Conservation (phyloP, 2,113 vertebrate genomes). For the Catharus minimus region DNA sequence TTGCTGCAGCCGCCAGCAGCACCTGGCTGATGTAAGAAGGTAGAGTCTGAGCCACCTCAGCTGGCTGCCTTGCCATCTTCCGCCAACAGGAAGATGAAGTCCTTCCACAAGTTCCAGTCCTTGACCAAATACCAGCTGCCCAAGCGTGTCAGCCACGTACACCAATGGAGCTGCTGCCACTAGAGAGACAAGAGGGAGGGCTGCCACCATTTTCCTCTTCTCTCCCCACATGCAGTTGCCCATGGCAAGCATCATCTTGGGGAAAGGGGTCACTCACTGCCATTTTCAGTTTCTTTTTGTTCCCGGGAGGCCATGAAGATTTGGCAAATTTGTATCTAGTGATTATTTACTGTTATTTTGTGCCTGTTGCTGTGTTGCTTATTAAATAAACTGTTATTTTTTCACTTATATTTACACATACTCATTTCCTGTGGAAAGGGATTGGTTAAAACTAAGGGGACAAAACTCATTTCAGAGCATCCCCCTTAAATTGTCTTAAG, state of each 20-base stretch:
- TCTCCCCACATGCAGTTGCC: accelerated
- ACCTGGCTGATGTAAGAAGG: accelerated
- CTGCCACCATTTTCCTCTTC: neutral
- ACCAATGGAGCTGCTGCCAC: neutral
- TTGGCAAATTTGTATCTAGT: neutral
- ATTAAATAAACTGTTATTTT: neutral
- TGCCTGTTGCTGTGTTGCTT: neutral
- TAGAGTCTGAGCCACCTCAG: neutral
- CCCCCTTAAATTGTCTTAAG: neutral
- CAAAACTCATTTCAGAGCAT: neutral
- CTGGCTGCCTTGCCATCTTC: neutral
- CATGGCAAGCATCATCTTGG: neutral
- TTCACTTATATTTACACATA: neutral
- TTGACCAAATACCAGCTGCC: accelerated
- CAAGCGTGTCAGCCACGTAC: accelerated
- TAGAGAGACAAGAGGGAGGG: neutral
- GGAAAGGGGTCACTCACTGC: neutral
- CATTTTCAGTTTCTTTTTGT: neutral
- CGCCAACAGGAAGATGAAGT: neutral
- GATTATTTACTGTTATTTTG: neutral
- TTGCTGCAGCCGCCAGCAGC: neutral
- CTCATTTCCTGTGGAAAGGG: neutral
- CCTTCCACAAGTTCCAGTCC: neutral
- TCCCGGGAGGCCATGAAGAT: neutral
- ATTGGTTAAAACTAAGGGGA: neutral